Evolutionary conservation across 2,113 vertebrate species (phyloP), one percentile per base, ranked within the genome.

Genomic region (Trachemys scripta): DNA sequence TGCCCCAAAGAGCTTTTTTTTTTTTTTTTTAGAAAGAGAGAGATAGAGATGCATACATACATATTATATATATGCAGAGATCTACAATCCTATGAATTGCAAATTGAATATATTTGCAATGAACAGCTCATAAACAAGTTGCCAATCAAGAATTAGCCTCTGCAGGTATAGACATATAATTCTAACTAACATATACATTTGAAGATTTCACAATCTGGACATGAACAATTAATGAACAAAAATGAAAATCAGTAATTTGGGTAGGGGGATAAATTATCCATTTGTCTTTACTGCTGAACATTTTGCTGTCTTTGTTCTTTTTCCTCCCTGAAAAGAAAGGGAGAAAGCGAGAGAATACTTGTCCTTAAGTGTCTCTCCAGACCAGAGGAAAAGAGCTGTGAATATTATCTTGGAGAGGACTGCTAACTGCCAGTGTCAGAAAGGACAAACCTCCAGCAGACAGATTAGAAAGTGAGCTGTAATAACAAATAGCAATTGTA

Each of bases 81-180:
- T 90, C 65, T 57, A 9, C 53, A 94, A 45, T 31, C 31, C 19
- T 69, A 92, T 97, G 96, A 96, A 96, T 95, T 97, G 93, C 5
- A 42, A 76, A 76, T 76, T 95, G 97, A 97, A 97, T 97, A 90
- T 97, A 97, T 96, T 97, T 94, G 79, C 85, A 96, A 93, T 90
- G 95, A 96, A 91, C 96, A 96, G 94, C 95, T 97, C 97, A 96
- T 97, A 97, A 97, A 97, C 96, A 97, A 89, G 97, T 96, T 96
- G 91, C 90, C 97, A 96, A 96, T 84, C 94, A 97, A 97, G 94
- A 97, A 97, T 97, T 97, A 97, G 87, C 87, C 92, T 97, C 96
- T 97, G 89, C 89, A 88, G 90, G 94, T 89, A 89, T 92, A 75
- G 79, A n/a, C 83, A 57, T 92, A 53, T 93, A 89, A 87, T 97